Evolutionary conservation across 1,140 invertebrate species (phyloP).

Genomic region (Dendrolimus kikuchii): DNA sequence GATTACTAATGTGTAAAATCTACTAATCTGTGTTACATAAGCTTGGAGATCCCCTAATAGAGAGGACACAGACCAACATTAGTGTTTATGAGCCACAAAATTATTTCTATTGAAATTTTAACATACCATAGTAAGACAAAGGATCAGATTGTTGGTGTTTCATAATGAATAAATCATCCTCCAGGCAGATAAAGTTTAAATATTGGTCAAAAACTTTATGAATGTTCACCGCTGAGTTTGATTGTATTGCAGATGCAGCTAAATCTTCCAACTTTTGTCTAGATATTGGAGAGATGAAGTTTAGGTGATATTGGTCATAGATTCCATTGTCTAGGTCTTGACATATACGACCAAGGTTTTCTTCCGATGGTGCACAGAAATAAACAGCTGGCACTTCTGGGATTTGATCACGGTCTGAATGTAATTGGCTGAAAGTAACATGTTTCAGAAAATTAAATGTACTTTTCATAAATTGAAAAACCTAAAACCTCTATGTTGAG

Average conservation of each 20-base stretch:
- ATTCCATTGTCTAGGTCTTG: slow-evolving; percentile 93
- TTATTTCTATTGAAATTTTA: not conserved
- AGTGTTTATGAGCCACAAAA: not conserved
- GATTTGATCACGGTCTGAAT: slow-evolving; percentile 95
- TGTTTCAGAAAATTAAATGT: slow-evolving; percentile 4
- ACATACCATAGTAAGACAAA: slow-evolving; percentile 93
- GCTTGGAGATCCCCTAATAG: no score
- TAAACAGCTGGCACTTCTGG: slow-evolving; percentile 99
- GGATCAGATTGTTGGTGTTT: slow-evolving; percentile 92
- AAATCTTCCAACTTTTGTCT: slow-evolving; percentile 96
- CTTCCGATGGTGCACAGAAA: slow-evolving; percentile 97
- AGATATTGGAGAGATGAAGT: slow-evolving; percentile 97
- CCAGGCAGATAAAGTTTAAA: slow-evolving; percentile 97
- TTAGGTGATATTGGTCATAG: slow-evolving; percentile 97
- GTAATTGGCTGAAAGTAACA: slow-evolving; percentile 80
- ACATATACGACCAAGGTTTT: slow-evolving; percentile 95
- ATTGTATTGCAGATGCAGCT: slow-evolving; percentile 91
- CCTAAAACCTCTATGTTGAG: not conserved
- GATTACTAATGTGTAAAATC: no score
- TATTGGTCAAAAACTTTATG: slow-evolving; percentile 98
- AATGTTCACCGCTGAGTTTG: slow-evolving; percentile 90
- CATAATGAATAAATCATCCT: slow-evolving; percentile 97
- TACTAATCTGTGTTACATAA: no score
- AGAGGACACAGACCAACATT: no score
- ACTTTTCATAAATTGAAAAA: slow-evolving; percentile 1